Conservation (phyloP, 2,797 vertebrate genomes). For the Phoeniculus purpureus region DNA sequence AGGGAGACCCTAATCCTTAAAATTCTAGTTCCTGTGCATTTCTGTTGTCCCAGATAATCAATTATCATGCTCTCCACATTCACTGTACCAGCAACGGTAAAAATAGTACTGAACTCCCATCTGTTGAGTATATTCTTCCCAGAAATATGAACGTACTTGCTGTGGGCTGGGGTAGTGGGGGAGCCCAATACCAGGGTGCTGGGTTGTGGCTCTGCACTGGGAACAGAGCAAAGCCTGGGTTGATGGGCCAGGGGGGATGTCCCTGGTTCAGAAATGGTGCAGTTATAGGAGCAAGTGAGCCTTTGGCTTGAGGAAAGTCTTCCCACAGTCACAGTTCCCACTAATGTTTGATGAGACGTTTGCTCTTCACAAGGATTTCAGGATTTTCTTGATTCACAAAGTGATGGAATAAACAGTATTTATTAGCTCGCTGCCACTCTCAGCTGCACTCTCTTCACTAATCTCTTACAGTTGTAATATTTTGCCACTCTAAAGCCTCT, state of each 20-base stretch:
- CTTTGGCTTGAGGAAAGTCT: not conserved
- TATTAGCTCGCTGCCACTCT: not conserved
- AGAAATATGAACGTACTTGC: not conserved
- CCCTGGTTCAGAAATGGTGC: not conserved
- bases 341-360: not conserved
- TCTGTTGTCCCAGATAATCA: conserved; percentile 59
- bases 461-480: not conserved
- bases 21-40: conserved; percentile 51
- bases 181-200: not conserved
- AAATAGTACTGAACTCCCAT: conserved; percentile 54
- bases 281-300: not conserved
- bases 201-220: accelerated
- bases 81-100: conserved; percentile 16
- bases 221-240: not conserved
- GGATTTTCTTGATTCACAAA: not conserved
- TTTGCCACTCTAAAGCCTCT: not conserved
- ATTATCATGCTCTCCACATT: conserved; percentile 51
- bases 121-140: conserved; percentile 40
- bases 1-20: conserved; percentile 57
- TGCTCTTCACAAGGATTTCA: not conserved
- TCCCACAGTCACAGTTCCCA: not conserved
- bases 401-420: not conserved
- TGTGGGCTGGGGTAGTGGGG: not conserved
- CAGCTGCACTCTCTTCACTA: not conserved
- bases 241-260: accelerated